Base-by-base conservation (phyloP, 1,140 invertebrate genomes). In the Leptopilina boulardi region DNA sequence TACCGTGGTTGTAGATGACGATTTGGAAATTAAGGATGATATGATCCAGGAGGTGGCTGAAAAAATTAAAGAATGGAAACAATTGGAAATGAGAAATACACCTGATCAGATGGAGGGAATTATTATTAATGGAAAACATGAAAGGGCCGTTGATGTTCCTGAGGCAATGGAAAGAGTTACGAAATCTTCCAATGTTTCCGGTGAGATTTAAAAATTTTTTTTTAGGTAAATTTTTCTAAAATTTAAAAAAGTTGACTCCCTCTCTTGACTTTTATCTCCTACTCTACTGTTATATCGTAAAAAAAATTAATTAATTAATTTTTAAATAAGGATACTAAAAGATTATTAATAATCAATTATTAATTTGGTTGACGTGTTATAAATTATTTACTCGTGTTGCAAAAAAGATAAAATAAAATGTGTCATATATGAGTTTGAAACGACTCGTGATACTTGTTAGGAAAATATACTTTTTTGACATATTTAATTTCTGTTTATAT, bases 71-170 rank as follows among this genome's bases (percentile, higher is more conserved):
- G 18, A 41, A 51, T 47, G 74, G 66, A 74, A 8, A 51, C 76
- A 21, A 9, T 47, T 30, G 54, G 51, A 54, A 30, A 75, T 21
- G 23, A 75, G 8, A 42, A 75, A 66, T 30, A 54, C 4, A 38
- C 6, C 11, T 8, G 15, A 21, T 5, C 9, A 30, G 8, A 1
- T 82, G 1, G 71, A 51, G 6, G 77, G 73, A 8, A 78, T 87
- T 0, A 21, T 82, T 3, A 77, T 77, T 19, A n/a, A n/a, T n/a
- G 82, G 85, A 0, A 86, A 78, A 11, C 77, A 87, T 51, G 86
- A 87, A 72, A 56, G 85, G 41, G 82, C 85, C 6, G 80, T 86
- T 11, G 86, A 87, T 38, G 82, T 86, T 19, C 83, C 84, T 0
- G 81, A 85, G 9, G 73, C 59, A 30, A 30, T 30, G 26, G 11